Evolutionary conservation across 2,113 vertebrate species (phyloP), one percentile per base, ranked within the genome.

Genomic region (Heliornis fulica): DNA sequence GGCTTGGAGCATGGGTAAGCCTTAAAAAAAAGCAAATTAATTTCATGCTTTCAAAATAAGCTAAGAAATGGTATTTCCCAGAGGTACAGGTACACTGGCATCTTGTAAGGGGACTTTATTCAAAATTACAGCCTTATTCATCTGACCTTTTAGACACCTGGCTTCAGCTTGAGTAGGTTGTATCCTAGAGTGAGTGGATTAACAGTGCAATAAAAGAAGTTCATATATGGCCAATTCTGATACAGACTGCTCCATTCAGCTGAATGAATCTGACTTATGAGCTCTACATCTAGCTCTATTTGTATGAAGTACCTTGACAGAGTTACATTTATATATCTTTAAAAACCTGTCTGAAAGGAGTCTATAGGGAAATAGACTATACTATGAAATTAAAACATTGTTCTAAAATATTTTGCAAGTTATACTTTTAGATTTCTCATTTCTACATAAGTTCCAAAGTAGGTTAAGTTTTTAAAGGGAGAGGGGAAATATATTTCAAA

Each of bases 1-100:
- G 98, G 98, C n/a, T 92, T 97, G 95, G 98, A 98, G 89, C 97
- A 98, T 1, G 98, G 98, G 98, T 98, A 45, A 97, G 97, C 29
- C 65, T 10, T 5, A 36, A 72, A 11, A 38, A 59, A 3, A 0
- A 23, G 12, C n/a, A n/a, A n/a, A n/a, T n/a, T 12, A 0, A 1
- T 9, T 63, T 50, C 36, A 71, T 9, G 6, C 11, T 51, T 53
- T 15, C 7, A 2, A 16, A 40, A 9, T 3, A 8, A 32, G 7
- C 51, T 22, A 7, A 41, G 56, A n/a, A 34, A 59, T 15, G 10
- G 14, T 21, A 48, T 45, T 17, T 29, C 6, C 21, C 46, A 23
- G 57, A 32, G 11, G 3, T 28, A 34, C 25, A 45, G 45, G 10
- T 13, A 38, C 8, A 2, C 15, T 13, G 36, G 31, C 0, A 0